Evolutionary conservation across 1,140 invertebrate genomes (phyloP).

Genomic region (Latrodectus geometricus): DNA sequence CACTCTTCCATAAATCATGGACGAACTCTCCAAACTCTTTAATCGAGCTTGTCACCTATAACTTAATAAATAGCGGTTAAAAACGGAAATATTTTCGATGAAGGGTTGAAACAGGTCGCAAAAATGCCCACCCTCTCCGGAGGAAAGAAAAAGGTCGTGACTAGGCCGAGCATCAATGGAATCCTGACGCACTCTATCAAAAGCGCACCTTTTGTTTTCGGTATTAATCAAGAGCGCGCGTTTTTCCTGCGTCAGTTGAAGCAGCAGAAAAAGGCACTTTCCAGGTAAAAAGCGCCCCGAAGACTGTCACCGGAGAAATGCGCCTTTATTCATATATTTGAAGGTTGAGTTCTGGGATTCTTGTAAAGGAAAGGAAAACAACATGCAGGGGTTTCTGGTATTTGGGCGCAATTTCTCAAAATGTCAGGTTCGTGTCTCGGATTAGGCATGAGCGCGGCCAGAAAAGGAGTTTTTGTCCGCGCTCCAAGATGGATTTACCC

Average conservation of each 20-base stretch:
- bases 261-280: conserved; percentile 18
- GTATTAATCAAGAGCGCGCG: conserved; percentile 57
- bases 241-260: conserved; percentile 26
- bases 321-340: conserved; percentile 49
- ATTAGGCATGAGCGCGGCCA: conserved; percentile 1
- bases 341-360: conserved; percentile 53
- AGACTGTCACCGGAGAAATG: conserved; percentile 46
- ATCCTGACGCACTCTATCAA: conserved; percentile 41
- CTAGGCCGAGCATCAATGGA: conserved; percentile 30
- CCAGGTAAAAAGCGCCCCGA: conserved; percentile 42
- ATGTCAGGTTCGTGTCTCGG: conserved; percentile 49
- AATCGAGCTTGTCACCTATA: conserved; percentile 54
- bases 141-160: background rate
- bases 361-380: conserved; percentile 56
- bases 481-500: conserved; percentile 56
- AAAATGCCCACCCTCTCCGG: conserved; percentile 19
- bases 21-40: conserved; percentile 33
- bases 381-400: conserved; percentile 43
- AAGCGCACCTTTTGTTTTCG: conserved; percentile 40
- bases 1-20: background rate
- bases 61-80: conserved; percentile 51
- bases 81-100: conserved; percentile 50
- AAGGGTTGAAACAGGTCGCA: conserved; percentile 58
- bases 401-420: conserved; percentile 59
- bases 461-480: conserved; percentile 44